Evolutionary conservation across 1,140 invertebrate genomes (phyloP).

Genomic region (Mercenaria mercenaria): DNA sequence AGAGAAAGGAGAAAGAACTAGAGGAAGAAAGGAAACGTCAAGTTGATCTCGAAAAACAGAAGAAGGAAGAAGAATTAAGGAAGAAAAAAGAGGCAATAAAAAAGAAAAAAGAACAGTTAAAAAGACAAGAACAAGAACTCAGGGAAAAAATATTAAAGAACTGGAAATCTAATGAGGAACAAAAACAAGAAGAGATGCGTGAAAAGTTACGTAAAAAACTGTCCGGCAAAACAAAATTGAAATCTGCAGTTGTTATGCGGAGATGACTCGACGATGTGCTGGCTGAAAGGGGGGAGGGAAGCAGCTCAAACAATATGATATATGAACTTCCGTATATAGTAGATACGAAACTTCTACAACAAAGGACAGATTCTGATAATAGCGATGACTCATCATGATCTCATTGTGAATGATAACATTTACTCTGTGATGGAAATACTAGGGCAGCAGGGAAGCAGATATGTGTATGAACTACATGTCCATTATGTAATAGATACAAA

Average conservation of each 20-base stretch:
- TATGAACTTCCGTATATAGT: constrained; percentile 39
- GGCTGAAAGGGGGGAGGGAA: constrained; percentile 7
- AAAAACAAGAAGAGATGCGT: constrained; percentile 56
- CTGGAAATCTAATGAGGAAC: constrained; percentile 43
- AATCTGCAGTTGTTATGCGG: constrained; percentile 55
- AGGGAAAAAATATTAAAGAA: constrained; percentile 64
- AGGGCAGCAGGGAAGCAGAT: no score
- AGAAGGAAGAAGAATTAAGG: constrained; percentile 48
- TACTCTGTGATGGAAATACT: no score
- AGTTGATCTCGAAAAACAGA: constrained; percentile 50
- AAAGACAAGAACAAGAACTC: constrained; percentile 61
- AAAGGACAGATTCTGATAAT: neutral
- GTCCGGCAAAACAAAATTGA: constrained; percentile 57
- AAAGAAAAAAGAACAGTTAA: constrained; percentile 47
- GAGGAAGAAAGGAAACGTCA: constrained; percentile 59
- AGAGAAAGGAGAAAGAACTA: constrained; percentile 32
- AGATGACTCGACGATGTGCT: constrained; percentile 60
- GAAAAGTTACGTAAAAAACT: constrained; percentile 55
- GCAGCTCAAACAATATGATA: neutral
- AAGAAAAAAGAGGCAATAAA: constrained; percentile 47
- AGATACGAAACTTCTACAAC: constrained; percentile 5
- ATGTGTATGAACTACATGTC: no score
- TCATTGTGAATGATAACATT: no score
- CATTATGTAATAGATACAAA: no score
- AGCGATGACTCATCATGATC: neutral